Percentiles rank a stretch among this genome's conserved stretches.
These are phyloP conservation scores for Coccyzus lansbergi DNA, from an alignment of 2,797 vertebrate species.

Conservation along the genomic window DNA sequence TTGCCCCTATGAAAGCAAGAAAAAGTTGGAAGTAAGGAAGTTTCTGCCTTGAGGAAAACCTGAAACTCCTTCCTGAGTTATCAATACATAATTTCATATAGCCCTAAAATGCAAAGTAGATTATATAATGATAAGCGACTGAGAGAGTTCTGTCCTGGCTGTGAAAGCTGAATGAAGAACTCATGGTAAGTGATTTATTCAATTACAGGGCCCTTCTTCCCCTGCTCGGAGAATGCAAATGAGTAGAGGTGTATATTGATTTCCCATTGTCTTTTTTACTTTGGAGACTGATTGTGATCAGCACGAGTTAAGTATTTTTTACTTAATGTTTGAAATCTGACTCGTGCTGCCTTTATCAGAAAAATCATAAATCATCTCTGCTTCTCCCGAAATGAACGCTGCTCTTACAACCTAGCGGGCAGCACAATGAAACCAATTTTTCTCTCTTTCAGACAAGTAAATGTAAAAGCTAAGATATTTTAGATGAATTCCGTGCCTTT, in stretches of 20 bases:
- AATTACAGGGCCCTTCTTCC: neutral
- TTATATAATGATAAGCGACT: neutral
- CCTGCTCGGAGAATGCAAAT: neutral
- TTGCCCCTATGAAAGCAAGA: neutral
- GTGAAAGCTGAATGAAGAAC: neutral
- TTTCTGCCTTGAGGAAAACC: neutral
- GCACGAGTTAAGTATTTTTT: neutral
- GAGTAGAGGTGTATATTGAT: neutral
- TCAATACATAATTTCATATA: neutral
- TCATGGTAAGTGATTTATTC: neutral
- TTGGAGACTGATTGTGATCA: neutral
- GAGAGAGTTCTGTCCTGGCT: neutral
- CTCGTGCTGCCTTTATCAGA: slow-evolving; percentile 13
- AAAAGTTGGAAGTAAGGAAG: neutral
- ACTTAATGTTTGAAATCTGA: slow-evolving; percentile 16
- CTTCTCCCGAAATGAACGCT: neutral
- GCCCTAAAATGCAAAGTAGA: neutral
- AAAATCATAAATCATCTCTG: slow-evolving; percentile 41
- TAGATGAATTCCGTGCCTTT: neutral
- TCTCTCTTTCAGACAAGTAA: neutral
- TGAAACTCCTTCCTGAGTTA: neutral
- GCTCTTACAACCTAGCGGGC: neutral
- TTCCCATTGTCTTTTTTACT: slow-evolving; percentile 4
- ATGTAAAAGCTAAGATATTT: neutral
- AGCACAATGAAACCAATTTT: slow-evolving; percentile 8